A percentile compares a stretch with the other conserved stretches of the same genome.
Conservation (phyloP, 30 jellyfish, hydroid and myxozoan species). For the Sanderia malayensis region DNA sequence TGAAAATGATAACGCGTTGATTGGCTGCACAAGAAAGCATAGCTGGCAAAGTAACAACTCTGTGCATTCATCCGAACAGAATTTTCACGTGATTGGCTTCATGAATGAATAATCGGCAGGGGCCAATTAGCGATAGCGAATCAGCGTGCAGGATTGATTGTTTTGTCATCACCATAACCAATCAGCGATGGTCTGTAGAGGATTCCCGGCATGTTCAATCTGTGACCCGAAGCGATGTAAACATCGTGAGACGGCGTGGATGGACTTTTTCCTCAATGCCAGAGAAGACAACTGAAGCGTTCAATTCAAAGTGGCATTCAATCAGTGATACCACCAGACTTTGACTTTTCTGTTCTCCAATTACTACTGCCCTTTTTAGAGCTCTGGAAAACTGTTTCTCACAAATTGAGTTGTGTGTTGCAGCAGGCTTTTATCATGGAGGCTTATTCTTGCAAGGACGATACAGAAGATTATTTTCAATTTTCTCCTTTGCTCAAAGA, state of each 20-base stretch:
- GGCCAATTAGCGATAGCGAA: too few relatives aligned
- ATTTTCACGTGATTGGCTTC: neutral
- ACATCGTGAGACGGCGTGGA: neutral
- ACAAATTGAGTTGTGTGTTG: too few relatives aligned
- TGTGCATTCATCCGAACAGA: neutral
- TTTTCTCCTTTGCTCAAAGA: conserved; percentile 55
- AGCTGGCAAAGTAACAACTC: neutral
- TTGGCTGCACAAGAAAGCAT: conserved; percentile 18
- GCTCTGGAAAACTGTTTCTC: too few relatives aligned
- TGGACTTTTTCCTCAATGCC: conserved; percentile 1
- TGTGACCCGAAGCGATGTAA: neutral
- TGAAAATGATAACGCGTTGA: conserved; percentile 7
- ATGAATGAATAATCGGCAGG: neutral
- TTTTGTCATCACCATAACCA: neutral
- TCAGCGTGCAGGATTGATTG: neutral
- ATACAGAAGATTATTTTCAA: too few relatives aligned
- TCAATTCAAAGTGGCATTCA: neutral
- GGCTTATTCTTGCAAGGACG: too few relatives aligned
- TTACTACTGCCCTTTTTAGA: too few relatives aligned
- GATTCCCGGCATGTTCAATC: neutral
- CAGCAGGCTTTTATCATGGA: too few relatives aligned
- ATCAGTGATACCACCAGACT: too few relatives aligned
- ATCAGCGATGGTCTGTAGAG: neutral
- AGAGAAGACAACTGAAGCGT: too few relatives aligned
- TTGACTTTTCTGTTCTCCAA: too few relatives aligned